Base-by-base conservation (phyloP, 2,888 invertebrate genomes). In the Balanococcus diminutus region DNA sequence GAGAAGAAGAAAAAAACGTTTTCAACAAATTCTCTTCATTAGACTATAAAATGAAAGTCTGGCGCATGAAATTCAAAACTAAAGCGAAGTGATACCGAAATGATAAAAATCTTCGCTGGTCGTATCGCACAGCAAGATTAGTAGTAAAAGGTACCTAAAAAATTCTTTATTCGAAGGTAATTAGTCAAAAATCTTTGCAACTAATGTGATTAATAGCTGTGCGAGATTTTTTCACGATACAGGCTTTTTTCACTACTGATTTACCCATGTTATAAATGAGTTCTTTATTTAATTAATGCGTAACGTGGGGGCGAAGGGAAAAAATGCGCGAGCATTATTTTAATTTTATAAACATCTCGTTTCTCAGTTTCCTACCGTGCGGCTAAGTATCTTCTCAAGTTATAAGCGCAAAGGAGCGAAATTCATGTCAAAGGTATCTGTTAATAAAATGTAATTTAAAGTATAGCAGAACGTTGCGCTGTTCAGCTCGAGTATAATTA, bases 321-420 rank as follows among this genome's bases (percentile, higher is more conserved):
- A 75, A 16, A 9, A n/a, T n/a, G 1, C 16, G n/a, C 25, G 28
- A 28, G 75, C 32, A 75, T 75, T 75, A 75, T 75, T 75, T 75
- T 75, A 75, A 75, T 75, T 75, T 75, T 75, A 75, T 75, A 75
- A 75, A 75, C 32, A 75, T 75, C 75, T 75, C 75, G 75, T n/a
- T 32, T 75, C 75, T 75, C 75, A 75, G 32, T 75, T 75, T 75
- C n/a, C 32, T 28, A 32, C 75, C 19, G 75, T 28, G 31, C 36
- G 32, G 75, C 75, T 75, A 75, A 75, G 75, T 75, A 75, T 75
- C 75, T 67, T 67, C 61, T 75, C 75, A 75, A 75, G 32, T 75
- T 75, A 75, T 75, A 75, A 75, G 32, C 75, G 75, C 61, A 75
- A 75, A 75, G 32, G 75, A 75, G 75, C 75, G 75, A 75, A 32